A percentile compares a stretch with the other conserved stretches of the same genome.
phyloP scores from a whole-genome alignment of 2,113 vertebrate species.

The Hypomesus transpacificus region DNA sequence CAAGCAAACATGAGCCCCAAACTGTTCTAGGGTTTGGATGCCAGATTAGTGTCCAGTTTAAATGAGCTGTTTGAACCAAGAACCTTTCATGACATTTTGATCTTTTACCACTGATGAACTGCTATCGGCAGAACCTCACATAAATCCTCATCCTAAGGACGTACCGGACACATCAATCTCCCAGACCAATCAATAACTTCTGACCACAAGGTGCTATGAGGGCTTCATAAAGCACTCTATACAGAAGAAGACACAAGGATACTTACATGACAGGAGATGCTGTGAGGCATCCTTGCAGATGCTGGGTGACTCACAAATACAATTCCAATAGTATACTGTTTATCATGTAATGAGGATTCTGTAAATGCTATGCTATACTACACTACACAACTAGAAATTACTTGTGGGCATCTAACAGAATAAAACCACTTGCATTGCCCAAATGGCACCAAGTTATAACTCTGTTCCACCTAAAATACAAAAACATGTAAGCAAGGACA shows the following conservation, averaged over 20 bases:
- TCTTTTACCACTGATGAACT: slow-evolving; percentile 27
- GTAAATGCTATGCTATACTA: too few relatives aligned
- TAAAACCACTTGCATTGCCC: too few relatives aligned
- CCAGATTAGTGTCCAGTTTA: not conserved
- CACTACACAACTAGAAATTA: too few relatives aligned
- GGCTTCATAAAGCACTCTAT: slow-evolving; percentile 10
- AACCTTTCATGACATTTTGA: slow-evolving; percentile 18
- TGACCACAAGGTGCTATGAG: slow-evolving; percentile 11
- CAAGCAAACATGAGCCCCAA: too few relatives aligned
- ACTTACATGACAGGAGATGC: not conserved
- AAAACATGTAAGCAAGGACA: too few relatives aligned
- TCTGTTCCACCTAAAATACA: too few relatives aligned
- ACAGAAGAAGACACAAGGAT: slow-evolving; percentile 2
- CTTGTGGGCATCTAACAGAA: too few relatives aligned
- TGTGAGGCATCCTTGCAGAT: not conserved
- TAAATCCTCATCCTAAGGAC: slow-evolving; percentile 31
- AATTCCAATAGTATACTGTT: too few relatives aligned
- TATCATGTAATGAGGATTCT: too few relatives aligned
- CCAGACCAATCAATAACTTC: slow-evolving; percentile 12
- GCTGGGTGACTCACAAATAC: not conserved
- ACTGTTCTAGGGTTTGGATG: not conserved
- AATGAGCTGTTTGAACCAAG: slow-evolving; percentile 10
- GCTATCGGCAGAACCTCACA: slow-evolving; percentile 14
- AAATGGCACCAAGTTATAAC: too few relatives aligned
- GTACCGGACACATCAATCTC: slow-evolving; percentile 14